Evolutionary conservation across 2,113 vertebrate species (phyloP), one percentile per base, ranked within the genome.

Genomic region (Hyperopisus bebe): DNA sequence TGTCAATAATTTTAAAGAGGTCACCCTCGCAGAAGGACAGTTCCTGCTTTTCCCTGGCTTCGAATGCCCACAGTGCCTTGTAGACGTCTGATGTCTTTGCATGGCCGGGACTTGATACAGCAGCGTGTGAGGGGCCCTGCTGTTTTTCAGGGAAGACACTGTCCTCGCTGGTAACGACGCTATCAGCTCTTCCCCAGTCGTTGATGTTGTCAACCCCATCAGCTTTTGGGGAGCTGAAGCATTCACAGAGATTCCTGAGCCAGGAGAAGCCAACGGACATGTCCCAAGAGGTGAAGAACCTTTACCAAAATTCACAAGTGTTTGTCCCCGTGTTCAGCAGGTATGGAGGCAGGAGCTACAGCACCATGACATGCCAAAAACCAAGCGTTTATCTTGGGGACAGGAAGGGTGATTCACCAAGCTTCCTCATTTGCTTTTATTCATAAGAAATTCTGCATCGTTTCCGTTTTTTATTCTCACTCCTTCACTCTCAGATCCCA

Each of bases 21-120:
- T 95, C 94, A 1, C 95, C 94, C 0, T 89, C 90, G 80, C 5
- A 42, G 87, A 96, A 96, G 82, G 93, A 95, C 3, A 96, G n/a
- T 35, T 95, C 93, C 0, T 94, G 90, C 0, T 86, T 55, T 0
- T 90, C 91, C 13, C 90, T 88, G 1, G 93, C 94, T 39, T 91
- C 2, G 8, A 95, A 96, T 80, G 94, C 90, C 93, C 95, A 95
- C 87, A 94, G 91, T 3, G 94, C 93, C 50, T 91, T 89, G 0
- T 94, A 94, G n/a, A 90, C 17, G 13, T 88, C 88, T 62, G 55
- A 1, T 6, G 17, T 82, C 21, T 55, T 24, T 21, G 87, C 85
- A 31, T 21, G 17, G 1, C 27, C 4, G 3, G 27, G 35, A 51
- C 8, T 11, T 11, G 44, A 46, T 17, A n/a, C 15, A 21, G 9